Evolutionary conservation across 1,140 invertebrate species (phyloP), one percentile per base, ranked within the genome.

Genomic region (Bombus difficillimus): DNA sequence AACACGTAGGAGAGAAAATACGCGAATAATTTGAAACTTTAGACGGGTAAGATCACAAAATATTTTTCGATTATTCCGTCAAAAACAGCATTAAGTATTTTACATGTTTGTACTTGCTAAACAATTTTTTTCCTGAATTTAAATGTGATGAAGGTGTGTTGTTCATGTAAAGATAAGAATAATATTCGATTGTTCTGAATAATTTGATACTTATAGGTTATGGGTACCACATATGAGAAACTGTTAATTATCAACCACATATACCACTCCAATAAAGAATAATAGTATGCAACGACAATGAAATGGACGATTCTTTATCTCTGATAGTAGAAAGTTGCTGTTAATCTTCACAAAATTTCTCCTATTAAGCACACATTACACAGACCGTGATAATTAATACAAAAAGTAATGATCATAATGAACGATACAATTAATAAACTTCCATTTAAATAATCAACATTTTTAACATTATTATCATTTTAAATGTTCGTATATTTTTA

Each of bases 331-430:
- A 80, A 80, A 80, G 41, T 41, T 34, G 32, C 28, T 47, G 28
- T 43, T 79, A 68, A 69, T 80, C 28, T 15, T 28, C 25, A n/a
- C 32, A 37, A 41, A 80, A 69, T 80, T 80, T 69, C 43, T 80
- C 78, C 69, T 80, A 80, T 80, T 53, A 69, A 80, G 41, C 77
- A 37, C 64, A 47, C 13, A 25, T 80, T 80, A 53, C 66, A 62
- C 64, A 47, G 64, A 18, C 13, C 25, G 25, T 69, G 22, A 69
- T 69, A 80, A 80, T 80, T 80, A 69, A 80, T 80, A 37, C 32
- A 34, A 69, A 80, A 59, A 41, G 6, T 69, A 69, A 69, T 41
- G 34, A 69, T 28, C 13, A 12, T 53, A 68, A 66, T n/a, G 34
- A 22, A 53, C 6, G 18, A 53, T 22, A 53, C 47, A 53, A 53